A percentile compares a stretch with the other conserved stretches of the same genome.
Conservation (phyloP, 1,140 invertebrate genomes). For the Drosophila athabasca region DNA sequence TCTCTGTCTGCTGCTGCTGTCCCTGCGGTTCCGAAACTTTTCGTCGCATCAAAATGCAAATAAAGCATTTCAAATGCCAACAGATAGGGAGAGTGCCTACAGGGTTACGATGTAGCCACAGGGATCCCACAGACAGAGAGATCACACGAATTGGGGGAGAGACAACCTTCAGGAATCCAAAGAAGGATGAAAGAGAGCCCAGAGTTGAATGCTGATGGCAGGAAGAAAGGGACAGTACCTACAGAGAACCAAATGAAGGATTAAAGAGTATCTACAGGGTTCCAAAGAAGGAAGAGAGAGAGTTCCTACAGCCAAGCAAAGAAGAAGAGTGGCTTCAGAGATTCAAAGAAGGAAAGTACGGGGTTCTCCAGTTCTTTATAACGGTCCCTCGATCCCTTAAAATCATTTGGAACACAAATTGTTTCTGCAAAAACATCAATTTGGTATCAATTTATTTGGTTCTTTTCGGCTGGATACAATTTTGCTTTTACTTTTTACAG, state of each 20-base stretch:
- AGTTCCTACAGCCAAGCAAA: no score
- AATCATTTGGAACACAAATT: conserved; percentile 24
- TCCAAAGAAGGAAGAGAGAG: no score
- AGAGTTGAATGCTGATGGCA: no score
- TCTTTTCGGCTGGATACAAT: conserved; percentile 51
- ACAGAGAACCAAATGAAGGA: not conserved
- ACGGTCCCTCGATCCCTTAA: conserved; percentile 25
- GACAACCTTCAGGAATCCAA: not conserved
- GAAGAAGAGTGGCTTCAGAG: no score
- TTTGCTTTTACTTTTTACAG: conserved; percentile 70
- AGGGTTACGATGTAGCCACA: conserved; percentile 8
- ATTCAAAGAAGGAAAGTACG: no score
- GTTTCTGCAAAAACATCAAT: conserved; percentile 65
- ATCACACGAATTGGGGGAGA: no score
- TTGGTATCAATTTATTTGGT: conserved; percentile 72
- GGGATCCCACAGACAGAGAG: not conserved
- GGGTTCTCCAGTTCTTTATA: conserved; percentile 33
- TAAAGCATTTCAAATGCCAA: conserved; percentile 77
- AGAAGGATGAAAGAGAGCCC: no score
- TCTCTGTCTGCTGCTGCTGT: not conserved
- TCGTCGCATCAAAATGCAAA: conserved; percentile 81
- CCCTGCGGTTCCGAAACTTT: conserved; percentile 46
- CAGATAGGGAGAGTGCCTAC: conserved; percentile 31
- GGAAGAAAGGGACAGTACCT: no score
- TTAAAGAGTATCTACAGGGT: not conserved